These are phyloP conservation scores for Epinotia ramella DNA, from an alignment of 2,888 invertebrate species.

Conservation along the genomic window DNA sequence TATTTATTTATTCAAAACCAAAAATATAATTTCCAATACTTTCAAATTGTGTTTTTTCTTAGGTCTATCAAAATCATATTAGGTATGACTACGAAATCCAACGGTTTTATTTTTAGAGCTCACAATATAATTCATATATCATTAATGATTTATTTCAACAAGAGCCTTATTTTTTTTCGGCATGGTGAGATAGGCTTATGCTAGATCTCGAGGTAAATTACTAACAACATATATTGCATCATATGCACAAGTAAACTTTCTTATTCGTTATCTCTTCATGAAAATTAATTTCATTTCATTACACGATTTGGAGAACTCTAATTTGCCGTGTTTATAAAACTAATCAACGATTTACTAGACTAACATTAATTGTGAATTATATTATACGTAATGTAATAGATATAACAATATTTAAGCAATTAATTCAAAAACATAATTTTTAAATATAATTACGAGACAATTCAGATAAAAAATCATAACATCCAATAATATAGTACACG, in stretches of 20 bases:
- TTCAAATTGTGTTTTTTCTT: constrained; percentile 15
- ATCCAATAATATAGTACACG: neutral
- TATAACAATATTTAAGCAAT: constrained; percentile 17
- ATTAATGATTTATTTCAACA: no score
- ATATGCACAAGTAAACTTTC: neutral
- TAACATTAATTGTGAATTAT: constrained; percentile 29
- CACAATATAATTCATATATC: no score
- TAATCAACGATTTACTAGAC: constrained; percentile 32
- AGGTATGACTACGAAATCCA: constrained; percentile 5
- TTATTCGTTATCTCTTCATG: neutral
- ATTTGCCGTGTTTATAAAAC: constrained; percentile 13
- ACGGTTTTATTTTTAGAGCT: neutral
- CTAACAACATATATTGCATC: neutral
- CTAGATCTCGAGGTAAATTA: neutral
- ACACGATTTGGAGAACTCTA: neutral
- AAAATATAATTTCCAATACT: constrained; percentile 28
- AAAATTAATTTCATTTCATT: neutral
- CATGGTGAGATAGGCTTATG: neutral
- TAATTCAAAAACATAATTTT: neutral
- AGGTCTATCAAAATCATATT: constrained; percentile 5
- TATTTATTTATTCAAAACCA: constrained; percentile 35
- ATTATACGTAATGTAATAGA: constrained; percentile 9
- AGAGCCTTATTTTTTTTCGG: neutral
- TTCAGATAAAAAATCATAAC: neutral
- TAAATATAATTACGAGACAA: neutral